These are phyloP conservation scores for Plagodis pulveraria DNA, from an alignment of 2,888 invertebrate species.

Conservation along the genomic window DNA sequence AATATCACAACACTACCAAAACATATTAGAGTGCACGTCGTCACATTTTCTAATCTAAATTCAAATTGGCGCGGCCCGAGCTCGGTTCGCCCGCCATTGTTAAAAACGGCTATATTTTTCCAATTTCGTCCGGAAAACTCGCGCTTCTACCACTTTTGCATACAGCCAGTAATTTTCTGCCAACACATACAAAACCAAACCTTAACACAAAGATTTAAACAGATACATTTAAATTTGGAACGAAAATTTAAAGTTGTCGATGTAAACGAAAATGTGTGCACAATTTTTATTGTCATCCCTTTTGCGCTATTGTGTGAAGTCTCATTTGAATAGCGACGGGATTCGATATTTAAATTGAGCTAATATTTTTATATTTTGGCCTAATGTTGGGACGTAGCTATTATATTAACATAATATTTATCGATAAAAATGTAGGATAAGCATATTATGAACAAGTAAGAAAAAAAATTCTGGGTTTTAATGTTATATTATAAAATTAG, in stretches of 20 bases:
- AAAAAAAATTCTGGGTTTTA: no score
- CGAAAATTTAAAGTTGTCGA: constrained; percentile 29
- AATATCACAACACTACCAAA: constrained; percentile 54
- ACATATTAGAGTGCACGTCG: constrained; percentile 78
- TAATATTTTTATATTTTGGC: constrained; percentile 31
- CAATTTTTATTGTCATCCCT: constrained; percentile 57
- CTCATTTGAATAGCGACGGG: constrained; percentile 44
- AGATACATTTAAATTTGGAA: constrained; percentile 11
- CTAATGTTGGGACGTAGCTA: constrained; percentile 2
- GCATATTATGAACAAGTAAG: no score
- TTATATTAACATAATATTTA: no score
- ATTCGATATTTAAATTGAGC: constrained; percentile 35
- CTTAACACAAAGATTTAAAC: constrained; percentile 21
- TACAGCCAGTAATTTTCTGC: constrained; percentile 38
- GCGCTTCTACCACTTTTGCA: constrained; percentile 59
- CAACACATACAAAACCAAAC: constrained; percentile 26
- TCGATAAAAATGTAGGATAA: no score
- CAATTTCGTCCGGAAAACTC: constrained; percentile 79
- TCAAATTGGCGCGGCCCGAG: constrained; percentile 75
- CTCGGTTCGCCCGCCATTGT: constrained; percentile 69
- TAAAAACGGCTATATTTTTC: constrained; percentile 79
- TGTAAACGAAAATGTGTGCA: constrained; percentile 55
- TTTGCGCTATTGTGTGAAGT: constrained; percentile 52
- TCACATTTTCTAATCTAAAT: constrained; percentile 83
- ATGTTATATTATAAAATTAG: no score